A percentile compares a stretch with the other conserved stretches of the same genome.
Evolutionary conservation across 2,888 invertebrate genomes (phyloP).

Genomic region (Drosophila sordidula): DNA sequence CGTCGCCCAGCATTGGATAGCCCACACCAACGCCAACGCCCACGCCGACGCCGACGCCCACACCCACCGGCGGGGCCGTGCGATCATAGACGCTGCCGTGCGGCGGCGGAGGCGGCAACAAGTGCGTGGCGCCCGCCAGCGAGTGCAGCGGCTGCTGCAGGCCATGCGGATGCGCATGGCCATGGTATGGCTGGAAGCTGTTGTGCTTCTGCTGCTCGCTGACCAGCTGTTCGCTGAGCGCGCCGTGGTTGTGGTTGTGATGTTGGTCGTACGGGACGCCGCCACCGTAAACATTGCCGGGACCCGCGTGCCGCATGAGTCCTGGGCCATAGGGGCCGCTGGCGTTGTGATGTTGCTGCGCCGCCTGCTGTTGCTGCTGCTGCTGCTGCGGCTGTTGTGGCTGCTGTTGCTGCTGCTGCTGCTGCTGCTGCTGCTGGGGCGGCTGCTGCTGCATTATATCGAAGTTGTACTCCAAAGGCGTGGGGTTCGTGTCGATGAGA

Average conservation of each 20-base stretch:
- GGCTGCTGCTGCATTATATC: conserved; percentile 81
- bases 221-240: conserved; percentile 67
- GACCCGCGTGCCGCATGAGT: conserved; percentile 78
- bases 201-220: conserved; percentile 82
- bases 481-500: conserved; percentile 84
- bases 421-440: conserved; percentile 67
- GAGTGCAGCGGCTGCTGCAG: conserved; percentile 73
- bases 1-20: conserved; percentile 80
- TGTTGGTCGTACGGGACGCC: conserved; percentile 71
- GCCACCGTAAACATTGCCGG: conserved; percentile 64
- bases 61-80: conserved; percentile 53
- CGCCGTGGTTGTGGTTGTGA: conserved; percentile 66
- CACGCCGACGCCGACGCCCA: conserved; percentile 70
- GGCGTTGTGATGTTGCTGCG: conserved; percentile 64
- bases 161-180: conserved; percentile 62
- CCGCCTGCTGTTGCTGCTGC: conserved; percentile 46
- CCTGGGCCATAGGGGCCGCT: conserved; percentile 67
- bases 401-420: conserved; percentile 67
- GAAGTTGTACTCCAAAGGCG: conserved; percentile 84
- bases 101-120: conserved; percentile 79
- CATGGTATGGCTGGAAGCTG: conserved; percentile 83
- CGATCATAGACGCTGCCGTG: conserved; percentile 81
- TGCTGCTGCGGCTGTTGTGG: conserved; percentile 59
- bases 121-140: conserved; percentile 61
- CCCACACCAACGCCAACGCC: conserved; percentile 58